A percentile compares a stretch with the other conserved stretches of the same genome.
Evolutionary conservation across 2,888 invertebrate genomes (phyloP).

Genomic region (Lithophane socia): DNA sequence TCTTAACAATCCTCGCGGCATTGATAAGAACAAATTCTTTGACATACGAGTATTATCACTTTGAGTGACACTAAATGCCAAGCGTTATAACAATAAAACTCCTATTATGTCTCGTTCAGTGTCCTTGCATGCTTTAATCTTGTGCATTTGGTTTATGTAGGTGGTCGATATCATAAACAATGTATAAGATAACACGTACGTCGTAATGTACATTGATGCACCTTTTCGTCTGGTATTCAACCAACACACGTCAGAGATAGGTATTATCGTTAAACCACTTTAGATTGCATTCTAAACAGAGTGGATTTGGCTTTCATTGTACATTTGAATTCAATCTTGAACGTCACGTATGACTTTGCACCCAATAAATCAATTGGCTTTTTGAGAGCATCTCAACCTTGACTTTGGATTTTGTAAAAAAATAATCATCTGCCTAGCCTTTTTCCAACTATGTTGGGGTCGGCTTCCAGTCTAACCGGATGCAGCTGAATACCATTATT

Average conservation of each 20-base stretch:
- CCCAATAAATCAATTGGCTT: background rate
- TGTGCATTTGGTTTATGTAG: background rate
- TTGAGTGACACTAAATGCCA: no score
- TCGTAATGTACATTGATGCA: background rate
- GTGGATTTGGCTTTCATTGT: conserved; percentile 14
- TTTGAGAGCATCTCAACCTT: background rate
- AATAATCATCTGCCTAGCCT: no score
- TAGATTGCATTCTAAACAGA: conserved; percentile 30
- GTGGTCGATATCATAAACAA: background rate
- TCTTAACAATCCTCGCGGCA: background rate
- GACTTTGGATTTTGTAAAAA: background rate
- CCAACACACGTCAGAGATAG: conserved; percentile 31
- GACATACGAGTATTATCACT: background rate
- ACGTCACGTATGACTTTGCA: conserved; percentile 2
- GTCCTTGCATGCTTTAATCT: background rate
- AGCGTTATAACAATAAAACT: no score
- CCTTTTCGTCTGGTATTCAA: conserved; percentile 11
- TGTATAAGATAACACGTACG: background rate
- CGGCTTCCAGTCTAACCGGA: no score
- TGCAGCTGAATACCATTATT: no score
- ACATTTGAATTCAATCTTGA: conserved; percentile 17
- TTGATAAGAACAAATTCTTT: background rate
- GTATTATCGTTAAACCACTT: conserved; percentile 44
- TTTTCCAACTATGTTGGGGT: no score
- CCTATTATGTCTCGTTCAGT: no score